These are phyloP conservation scores for Cheirogaleus medius DNA, from an alignment of 2,113 vertebrate species.

Conservation along the genomic window DNA sequence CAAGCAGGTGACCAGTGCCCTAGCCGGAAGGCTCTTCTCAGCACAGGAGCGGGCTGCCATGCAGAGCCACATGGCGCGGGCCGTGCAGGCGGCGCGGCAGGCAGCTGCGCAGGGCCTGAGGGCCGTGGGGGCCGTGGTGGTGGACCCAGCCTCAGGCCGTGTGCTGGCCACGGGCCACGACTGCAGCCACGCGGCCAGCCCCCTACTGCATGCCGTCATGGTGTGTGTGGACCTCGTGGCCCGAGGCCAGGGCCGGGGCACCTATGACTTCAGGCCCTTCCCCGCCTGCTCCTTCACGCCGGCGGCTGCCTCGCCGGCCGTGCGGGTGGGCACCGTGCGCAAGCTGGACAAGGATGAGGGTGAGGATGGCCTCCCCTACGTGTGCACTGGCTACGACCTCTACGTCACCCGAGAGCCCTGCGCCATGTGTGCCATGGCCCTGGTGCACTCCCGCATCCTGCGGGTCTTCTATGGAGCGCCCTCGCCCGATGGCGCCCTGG, in stretches of 20 bases:
- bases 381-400: constrained; percentile 92
- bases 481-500: constrained; percentile 87
- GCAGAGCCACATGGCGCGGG: constrained; percentile 86
- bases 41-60: constrained; percentile 81
- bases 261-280: constrained; percentile 78
- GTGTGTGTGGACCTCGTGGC: constrained; percentile 92
- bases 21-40: constrained; percentile 86
- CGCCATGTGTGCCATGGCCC: constrained; percentile 92
- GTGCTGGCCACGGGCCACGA: constrained; percentile 89
- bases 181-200: constrained; percentile 76
- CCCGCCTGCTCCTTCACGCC: constrained; percentile 78
- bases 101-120: constrained; percentile 81
- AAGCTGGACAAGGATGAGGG: not conserved
- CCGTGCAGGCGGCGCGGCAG: constrained; percentile 83
- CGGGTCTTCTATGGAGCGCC: constrained; percentile 89
- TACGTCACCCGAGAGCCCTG: constrained; percentile 93
- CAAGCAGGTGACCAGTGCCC: constrained; percentile 84
- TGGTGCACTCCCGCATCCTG: constrained; percentile 91
- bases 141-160: constrained; percentile 81
- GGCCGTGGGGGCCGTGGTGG: constrained; percentile 86
- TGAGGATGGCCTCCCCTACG: constrained; percentile 81
- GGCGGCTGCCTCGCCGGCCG: rapidly evolving
- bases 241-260: constrained; percentile 87
- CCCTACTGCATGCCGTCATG: constrained; percentile 91
- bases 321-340: not conserved